Percentiles rank a stretch among this genome's conserved stretches.
phyloP scores from a whole-genome alignment of 1,140 invertebrate genomes.

The Philopotamus ludificatus region DNA sequence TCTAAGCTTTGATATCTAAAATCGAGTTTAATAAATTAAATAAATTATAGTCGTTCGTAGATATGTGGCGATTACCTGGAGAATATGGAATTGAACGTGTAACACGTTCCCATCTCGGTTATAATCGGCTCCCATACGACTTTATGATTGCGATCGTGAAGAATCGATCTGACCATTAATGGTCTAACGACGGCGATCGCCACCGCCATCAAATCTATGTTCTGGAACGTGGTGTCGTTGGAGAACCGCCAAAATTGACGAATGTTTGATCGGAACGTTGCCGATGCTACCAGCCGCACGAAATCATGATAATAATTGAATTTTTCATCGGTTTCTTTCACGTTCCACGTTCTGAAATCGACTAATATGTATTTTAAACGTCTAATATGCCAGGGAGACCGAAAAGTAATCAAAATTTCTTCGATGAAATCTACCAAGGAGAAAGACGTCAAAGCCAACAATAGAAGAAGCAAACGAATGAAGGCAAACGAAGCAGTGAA shows the following conservation, averaged over 20 bases:
- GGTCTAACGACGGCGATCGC: constrained; percentile 48
- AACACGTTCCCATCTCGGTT: constrained; percentile 58
- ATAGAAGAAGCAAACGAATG: no score
- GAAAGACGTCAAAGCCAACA: no score
- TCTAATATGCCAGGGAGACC: no score
- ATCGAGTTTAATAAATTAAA: neutral
- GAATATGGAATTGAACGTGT: constrained; percentile 56
- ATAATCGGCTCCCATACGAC: constrained; percentile 55
- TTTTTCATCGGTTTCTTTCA: constrained; percentile 47
- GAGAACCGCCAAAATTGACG: constrained; percentile 57
- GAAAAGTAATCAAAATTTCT: no score
- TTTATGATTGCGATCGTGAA: constrained; percentile 34
- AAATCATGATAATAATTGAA: constrained; percentile 7
- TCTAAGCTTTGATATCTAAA: constrained; percentile 37
- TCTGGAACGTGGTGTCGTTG: constrained; percentile 49
- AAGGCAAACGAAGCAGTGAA: no score
- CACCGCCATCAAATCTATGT: constrained; percentile 53
- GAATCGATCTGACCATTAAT: neutral
- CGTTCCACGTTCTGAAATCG: constrained; percentile 45
- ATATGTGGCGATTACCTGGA: constrained; percentile 48
- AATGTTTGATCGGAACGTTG: constrained; percentile 45
- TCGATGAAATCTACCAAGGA: no score
- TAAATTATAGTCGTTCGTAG: no score
- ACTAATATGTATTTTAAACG: no score
- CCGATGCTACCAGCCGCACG: neutral